Conservation (phyloP, 1,140 invertebrate genomes). For the Psilanteris sp. region DNA sequence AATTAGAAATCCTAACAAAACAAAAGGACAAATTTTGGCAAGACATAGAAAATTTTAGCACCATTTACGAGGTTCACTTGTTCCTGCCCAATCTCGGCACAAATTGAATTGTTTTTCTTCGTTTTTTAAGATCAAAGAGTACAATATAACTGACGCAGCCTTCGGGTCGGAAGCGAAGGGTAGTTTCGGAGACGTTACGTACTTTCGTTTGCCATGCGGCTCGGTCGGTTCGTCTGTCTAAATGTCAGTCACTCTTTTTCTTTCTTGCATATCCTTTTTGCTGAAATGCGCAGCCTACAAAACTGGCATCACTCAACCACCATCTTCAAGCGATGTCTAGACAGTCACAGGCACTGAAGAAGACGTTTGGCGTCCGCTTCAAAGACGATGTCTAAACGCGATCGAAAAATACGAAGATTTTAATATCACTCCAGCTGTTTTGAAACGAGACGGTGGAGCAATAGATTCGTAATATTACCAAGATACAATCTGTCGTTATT, state of each 20-base stretch:
- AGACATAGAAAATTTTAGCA: constrained; percentile 47
- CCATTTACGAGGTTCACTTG: constrained; percentile 64
- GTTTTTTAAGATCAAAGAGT: constrained; percentile 78
- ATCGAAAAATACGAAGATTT: constrained; percentile 57
- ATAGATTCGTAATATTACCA: too few relatives aligned
- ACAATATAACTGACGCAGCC: constrained; percentile 66
- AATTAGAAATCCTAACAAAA: constrained; percentile 8
- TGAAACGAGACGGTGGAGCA: too few relatives aligned
- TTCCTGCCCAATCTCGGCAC: constrained; percentile 73
- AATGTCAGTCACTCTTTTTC: constrained; percentile 34
- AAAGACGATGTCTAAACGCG: constrained; percentile 28
- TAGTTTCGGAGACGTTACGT: constrained; percentile 32
- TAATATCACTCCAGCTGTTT: constrained; percentile 55
- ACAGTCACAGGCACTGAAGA: constrained; percentile 19
- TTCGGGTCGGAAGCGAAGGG: constrained; percentile 37
- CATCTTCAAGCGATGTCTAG: constrained; percentile 41
- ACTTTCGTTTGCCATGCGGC: constrained; percentile 24
- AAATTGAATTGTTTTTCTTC: constrained; percentile 80
- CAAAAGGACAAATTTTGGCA: constrained; percentile 2
- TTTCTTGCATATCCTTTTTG: neutral
- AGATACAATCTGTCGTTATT: too few relatives aligned
- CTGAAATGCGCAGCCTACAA: constrained; percentile 12
- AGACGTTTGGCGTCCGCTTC: constrained; percentile 43
- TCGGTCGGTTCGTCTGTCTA: constrained; percentile 39
- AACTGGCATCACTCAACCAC: constrained; percentile 38